These are phyloP conservation scores for Falcaria lacertinaria DNA, from an alignment of 2,888 invertebrate genomes.

Conservation along the genomic window DNA sequence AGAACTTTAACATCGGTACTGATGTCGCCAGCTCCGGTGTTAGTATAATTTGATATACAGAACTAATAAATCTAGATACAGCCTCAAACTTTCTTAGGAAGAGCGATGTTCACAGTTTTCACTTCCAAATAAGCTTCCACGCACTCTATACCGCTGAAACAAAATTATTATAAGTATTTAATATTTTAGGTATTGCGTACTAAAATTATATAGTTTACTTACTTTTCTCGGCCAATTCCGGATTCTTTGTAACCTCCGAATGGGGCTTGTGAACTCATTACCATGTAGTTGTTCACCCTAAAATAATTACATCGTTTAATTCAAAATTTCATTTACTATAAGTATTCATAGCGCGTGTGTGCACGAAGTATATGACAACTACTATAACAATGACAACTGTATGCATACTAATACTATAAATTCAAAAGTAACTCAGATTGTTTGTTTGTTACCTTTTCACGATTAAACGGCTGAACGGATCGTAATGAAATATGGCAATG, in stretches of 20 bases:
- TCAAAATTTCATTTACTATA: background rate
- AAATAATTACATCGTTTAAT: conserved; percentile 8
- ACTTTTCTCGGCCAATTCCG: conserved; percentile 82
- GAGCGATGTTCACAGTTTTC: conserved; percentile 82
- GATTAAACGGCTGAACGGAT: no score
- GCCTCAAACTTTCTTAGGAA: conserved; percentile 44
- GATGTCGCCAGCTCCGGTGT: no score
- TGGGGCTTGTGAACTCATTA: conserved; percentile 83
- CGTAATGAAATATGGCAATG: no score
- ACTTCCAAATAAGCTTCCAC: conserved; percentile 85
- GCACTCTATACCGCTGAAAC: conserved; percentile 83
- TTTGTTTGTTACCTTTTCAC: no score
- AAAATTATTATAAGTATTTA: conserved; percentile 4
- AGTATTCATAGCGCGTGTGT: no score
- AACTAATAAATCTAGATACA: background rate
- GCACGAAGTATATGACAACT: no score
- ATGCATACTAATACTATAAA: no score
- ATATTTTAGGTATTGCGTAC: no score
- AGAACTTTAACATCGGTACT: no score
- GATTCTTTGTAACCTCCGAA: conserved; percentile 93
- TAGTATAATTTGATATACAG: no score
- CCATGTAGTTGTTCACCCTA: conserved; percentile 81
- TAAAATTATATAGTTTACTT: conserved; percentile 23
- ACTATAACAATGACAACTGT: no score
- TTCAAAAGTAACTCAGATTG: no score